These are phyloP conservation scores for Sinocyclocheilus rhinocerous DNA, from an alignment of 2,113 vertebrate genomes.

Conservation along the genomic window DNA sequence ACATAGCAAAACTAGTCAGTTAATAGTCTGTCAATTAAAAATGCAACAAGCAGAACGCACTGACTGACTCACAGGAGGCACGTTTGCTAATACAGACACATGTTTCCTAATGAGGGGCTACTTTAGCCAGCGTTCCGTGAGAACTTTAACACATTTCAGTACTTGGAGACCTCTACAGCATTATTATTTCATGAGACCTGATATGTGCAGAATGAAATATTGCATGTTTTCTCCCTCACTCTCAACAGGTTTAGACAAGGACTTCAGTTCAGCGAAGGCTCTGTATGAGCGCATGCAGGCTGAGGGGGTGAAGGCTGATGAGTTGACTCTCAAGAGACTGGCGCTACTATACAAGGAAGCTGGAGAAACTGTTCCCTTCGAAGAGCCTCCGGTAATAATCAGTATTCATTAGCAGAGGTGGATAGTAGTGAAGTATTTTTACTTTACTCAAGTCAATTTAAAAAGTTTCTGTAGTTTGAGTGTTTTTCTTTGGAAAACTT, in stretches of 20 bases:
- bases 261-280: slow-evolving; percentile 81
- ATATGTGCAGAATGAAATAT: neutral
- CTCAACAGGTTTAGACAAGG: slow-evolving; percentile 77
- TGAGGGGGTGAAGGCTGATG: slow-evolving; percentile 72
- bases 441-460: no score
- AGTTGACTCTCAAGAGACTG: slow-evolving; percentile 86
- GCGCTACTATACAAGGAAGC: slow-evolving; percentile 79
- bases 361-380: slow-evolving; percentile 83
- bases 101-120: slow-evolving; percentile 70
- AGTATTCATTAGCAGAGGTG: slow-evolving; percentile 40
- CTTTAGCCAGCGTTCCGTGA: slow-evolving; percentile 68
- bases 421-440: no score
- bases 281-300: slow-evolving; percentile 77
- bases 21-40: slow-evolving; percentile 69
- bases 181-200: slow-evolving; percentile 56
- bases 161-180: slow-evolving; percentile 63
- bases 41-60: slow-evolving; percentile 62
- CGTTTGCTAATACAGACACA: slow-evolving; percentile 64
- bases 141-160: slow-evolving; percentile 69
- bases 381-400: slow-evolving; percentile 89
- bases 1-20: slow-evolving; percentile 49
- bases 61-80: slow-evolving; percentile 37
- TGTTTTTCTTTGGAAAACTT: no score
- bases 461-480: no score
- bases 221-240: slow-evolving; percentile 24